phyloP scores from a whole-genome alignment of 2,888 invertebrate genomes.

The Phragmatobia fuliginosa region DNA sequence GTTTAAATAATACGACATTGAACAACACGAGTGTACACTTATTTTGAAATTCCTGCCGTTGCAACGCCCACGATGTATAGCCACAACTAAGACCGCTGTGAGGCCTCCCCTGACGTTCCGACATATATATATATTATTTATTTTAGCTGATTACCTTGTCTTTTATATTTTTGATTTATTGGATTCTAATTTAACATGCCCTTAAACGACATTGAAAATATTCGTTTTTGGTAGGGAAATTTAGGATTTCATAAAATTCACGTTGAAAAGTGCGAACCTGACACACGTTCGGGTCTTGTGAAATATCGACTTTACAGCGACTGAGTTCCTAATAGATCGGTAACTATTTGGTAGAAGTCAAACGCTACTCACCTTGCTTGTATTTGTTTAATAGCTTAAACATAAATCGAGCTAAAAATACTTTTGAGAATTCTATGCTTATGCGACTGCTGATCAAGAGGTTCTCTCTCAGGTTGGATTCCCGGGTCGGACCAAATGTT shows the following conservation, averaged over 20 bases:
- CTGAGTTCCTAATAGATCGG: not conserved
- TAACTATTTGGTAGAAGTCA: not conserved
- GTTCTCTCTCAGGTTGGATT: too few relatives aligned
- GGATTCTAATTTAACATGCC: not conserved
- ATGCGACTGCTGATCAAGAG: too few relatives aligned
- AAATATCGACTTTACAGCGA: not conserved
- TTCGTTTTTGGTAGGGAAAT: not conserved
- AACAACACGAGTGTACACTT: too few relatives aligned
- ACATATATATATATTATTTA: too few relatives aligned
- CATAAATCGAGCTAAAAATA: not conserved
- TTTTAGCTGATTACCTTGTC: not conserved
- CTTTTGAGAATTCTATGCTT: too few relatives aligned
- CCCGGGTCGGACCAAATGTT: too few relatives aligned
- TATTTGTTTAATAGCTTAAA: not conserved
- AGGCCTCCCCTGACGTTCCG: too few relatives aligned
- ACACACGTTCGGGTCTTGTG: not conserved
- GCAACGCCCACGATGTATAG: too few relatives aligned
- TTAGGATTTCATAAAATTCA: not conserved
- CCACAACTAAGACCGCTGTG: too few relatives aligned
- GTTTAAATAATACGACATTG: too few relatives aligned
- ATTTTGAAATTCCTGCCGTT: too few relatives aligned
- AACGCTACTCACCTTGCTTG: not conserved
- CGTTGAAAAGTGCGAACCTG: not conserved
- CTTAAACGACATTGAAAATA: not conserved
- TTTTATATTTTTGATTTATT: not conserved